Base-by-base conservation (phyloP, 2,113 vertebrate genomes). In the Heterotis niloticus region DNA sequence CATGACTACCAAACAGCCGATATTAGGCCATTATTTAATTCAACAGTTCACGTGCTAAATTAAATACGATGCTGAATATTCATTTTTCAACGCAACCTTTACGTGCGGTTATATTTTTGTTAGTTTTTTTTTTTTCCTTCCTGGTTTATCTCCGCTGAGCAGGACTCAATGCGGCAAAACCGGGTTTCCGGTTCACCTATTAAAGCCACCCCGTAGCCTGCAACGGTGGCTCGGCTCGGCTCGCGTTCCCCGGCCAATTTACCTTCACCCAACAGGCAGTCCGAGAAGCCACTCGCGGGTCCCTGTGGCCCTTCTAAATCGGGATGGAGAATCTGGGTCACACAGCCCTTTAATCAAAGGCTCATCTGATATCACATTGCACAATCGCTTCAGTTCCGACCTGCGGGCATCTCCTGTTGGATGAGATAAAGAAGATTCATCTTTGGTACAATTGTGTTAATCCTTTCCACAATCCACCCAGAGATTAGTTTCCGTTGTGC, bases 301-400 rank as follows among this genome's bases (percentile, higher is more conserved):
- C 81, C 83, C 82, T 54, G 59, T 76, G 75, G 83, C 74, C 64
- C 80, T 78, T 75, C 74, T 77, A 34, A 71, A 83, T 82, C 83
- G 83, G 81, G 79, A 78, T 83, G 79, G 82, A 57, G 76, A 83
- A 86, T 84, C 82, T 86, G 82, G 79, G 74, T 81, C 83, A 75
- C 66, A 70, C 59, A 52, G 75, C 73, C 76, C 34, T 73, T 81
- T 83, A 84, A 78, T 84, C 72, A 83, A 59, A 84, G 78, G 71
- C 66, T 72, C 29, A 77, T 51, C 81, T 81, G 77, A 74, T 84
- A 83, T 84, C 78, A 68, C 76, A 79, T 84, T 80, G 81, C 81
- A 80, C 76, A 79, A 76, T 82, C 77, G 24, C 78, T 80, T 81
- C 76, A 9, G 68, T 74, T 81, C 80, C 79, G 69, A 84, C 81